Percentiles rank a stretch among this genome's conserved stretches.
Conservation (phyloP, 2,888 invertebrate genomes). For the Spialia ferax region DNA sequence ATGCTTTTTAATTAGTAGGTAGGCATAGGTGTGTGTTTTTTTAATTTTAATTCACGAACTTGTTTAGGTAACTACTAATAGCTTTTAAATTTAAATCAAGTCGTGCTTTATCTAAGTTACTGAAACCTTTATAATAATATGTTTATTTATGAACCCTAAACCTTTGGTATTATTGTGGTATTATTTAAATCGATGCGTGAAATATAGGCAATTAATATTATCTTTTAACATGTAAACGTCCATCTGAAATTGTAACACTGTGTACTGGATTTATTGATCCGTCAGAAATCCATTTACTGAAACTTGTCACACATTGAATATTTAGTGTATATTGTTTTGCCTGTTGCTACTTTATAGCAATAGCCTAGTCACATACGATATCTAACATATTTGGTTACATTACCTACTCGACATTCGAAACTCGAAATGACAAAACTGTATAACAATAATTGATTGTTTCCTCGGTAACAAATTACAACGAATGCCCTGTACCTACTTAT, state of each 20-base stretch:
- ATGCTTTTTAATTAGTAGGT: slow-evolving; percentile 13
- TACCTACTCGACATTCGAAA: not conserved
- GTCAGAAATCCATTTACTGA: too few species aligned
- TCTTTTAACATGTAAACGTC: not conserved
- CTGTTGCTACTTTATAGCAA: not conserved
- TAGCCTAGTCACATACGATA: too few species aligned
- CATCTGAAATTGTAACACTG: too few species aligned
- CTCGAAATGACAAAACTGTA: slow-evolving; percentile 14
- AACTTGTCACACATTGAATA: not conserved
- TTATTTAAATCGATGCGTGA: not conserved
- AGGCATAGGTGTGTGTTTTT: slow-evolving; percentile 9
- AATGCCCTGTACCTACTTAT: slow-evolving; percentile 13
- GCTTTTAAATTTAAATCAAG: not conserved
- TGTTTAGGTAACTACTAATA: slow-evolving; percentile 10
- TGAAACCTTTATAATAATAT: not conserved
- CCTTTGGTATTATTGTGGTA: too few species aligned
- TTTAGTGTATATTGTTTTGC: not conserved
- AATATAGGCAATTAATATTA: not conserved
- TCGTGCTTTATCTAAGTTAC: not conserved
- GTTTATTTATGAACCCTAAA: not conserved
- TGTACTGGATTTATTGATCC: too few species aligned
- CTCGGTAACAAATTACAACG: slow-evolving; percentile 33
- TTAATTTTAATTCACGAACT: slow-evolving; percentile 9
- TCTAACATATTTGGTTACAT: not conserved
- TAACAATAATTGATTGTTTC: slow-evolving; percentile 28